Percentiles rank a stretch among this genome's conserved stretches.
Conservation (phyloP, 1,140 invertebrate species). For the Chironomus tepperi region DNA sequence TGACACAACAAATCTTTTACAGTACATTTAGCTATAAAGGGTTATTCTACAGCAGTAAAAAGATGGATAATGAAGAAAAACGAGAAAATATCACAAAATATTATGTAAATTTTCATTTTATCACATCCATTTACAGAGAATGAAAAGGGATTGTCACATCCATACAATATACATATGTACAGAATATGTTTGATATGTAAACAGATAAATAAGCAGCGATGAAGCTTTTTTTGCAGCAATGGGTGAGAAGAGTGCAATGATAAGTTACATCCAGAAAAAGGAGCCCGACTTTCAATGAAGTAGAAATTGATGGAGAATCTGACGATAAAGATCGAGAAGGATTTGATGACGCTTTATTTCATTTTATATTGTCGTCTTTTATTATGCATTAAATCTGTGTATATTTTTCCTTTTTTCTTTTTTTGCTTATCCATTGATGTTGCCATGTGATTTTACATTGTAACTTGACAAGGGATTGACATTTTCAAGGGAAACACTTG, state of each 20-base stretch:
- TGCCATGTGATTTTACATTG: no score
- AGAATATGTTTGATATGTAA: neutral
- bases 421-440: no score
- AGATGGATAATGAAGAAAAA: neutral
- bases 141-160: neutral
- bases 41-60: neutral
- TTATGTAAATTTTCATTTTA: slow-evolving; percentile 4
- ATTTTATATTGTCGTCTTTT: slow-evolving; percentile 5
- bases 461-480: no score
- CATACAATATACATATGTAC: neutral
- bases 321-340: neutral
- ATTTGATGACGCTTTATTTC: slow-evolving; percentile 13
- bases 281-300: neutral
- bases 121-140: neutral
- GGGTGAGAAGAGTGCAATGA: neutral
- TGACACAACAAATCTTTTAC: no score
- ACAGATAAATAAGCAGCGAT: neutral
- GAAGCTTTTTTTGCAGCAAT: neutral
- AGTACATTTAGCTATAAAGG: no score
- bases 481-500: no score
- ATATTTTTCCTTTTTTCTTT: neutral
- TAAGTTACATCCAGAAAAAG: no score
- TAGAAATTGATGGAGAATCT: no score
- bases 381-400: slow-evolving; percentile 1
- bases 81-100: neutral